Evolutionary conservation across 1,140 invertebrate species (phyloP).

Genomic region (Saxidomus purpurata): DNA sequence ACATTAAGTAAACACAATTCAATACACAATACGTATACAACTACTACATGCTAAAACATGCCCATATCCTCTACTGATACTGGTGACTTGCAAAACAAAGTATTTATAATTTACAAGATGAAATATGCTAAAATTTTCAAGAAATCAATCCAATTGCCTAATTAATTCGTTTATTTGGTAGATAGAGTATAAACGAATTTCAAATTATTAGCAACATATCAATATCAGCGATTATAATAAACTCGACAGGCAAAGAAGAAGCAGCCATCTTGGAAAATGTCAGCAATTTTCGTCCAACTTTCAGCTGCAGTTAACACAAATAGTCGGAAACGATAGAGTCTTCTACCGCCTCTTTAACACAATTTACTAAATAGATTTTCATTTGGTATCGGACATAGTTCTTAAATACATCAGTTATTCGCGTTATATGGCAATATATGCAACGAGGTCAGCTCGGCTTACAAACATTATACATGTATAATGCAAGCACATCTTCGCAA

Average conservation of each 20-base stretch:
- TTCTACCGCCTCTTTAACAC: no score
- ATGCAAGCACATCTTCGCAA: not conserved
- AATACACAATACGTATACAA: no score
- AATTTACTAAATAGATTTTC: not conserved
- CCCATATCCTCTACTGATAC: not conserved
- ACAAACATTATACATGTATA: constrained; percentile 5
- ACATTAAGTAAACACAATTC: not conserved
- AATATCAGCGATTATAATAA: not conserved
- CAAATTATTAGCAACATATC: no score
- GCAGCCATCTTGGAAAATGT: constrained; percentile 73
- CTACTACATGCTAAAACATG: not conserved
- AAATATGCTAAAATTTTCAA: no score
- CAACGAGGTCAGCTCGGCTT: not conserved
- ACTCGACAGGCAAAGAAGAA: not conserved
- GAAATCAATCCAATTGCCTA: no score
- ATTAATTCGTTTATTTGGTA: no score
- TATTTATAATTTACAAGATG: no score
- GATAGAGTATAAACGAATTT: no score
- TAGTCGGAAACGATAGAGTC: no score
- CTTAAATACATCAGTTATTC: not conserved
- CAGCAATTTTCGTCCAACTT: no score
- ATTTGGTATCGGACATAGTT: not conserved
- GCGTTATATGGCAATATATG: not conserved
- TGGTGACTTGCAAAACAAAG: no score
- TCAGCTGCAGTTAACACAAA: no score